Conservation (phyloP, 2,797 vertebrate genomes). For the Dromococcyx pavoninus region DNA sequence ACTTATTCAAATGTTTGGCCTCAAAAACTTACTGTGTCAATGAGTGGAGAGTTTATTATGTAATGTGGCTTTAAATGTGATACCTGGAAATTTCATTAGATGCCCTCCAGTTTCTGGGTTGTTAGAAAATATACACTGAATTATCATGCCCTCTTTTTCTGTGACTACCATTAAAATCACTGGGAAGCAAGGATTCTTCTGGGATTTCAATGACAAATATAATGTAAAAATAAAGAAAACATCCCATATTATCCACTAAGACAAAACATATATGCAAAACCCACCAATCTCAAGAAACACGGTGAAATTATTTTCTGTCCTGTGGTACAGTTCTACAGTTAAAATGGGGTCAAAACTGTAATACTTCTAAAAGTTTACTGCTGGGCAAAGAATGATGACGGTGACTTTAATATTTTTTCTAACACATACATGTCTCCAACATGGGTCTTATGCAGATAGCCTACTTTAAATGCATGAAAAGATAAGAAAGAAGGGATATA, state of each 20-base stretch:
- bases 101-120: neutral
- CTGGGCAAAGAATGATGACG: neutral
- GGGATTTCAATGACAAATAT: neutral
- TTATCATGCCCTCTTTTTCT: neutral
- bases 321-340: neutral
- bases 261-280: neutral
- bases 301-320: neutral
- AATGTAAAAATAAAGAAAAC: neutral
- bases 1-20: neutral
- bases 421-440: neutral
- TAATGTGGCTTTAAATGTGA: neutral
- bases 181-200: neutral
- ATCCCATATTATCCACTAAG: neutral
- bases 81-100: neutral
- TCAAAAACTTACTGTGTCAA: neutral
- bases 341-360: neutral
- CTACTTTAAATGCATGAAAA: neutral
- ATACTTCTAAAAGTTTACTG: neutral
- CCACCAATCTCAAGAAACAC: neutral
- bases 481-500: neutral
- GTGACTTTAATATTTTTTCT: neutral
- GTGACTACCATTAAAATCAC: neutral
- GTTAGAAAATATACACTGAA: neutral
- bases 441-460: neutral
- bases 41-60: neutral